These are phyloP conservation scores for Oreochromis tanganicae DNA, from an alignment of 2,113 vertebrate species.

Conservation along the genomic window DNA sequence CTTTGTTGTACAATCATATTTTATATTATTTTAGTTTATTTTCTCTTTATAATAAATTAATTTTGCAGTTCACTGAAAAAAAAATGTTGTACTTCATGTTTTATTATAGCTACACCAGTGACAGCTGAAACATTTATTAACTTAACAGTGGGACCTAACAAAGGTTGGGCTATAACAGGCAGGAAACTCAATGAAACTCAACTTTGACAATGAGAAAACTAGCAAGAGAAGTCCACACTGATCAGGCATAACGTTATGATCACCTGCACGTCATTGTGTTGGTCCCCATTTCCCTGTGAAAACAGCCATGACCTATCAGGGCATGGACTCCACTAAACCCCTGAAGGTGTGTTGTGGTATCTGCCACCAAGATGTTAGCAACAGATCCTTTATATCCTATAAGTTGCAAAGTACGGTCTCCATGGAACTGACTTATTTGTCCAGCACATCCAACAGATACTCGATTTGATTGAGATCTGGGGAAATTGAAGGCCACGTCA, in stretches of 20 bases:
- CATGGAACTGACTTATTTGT: too few relatives aligned
- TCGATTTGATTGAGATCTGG: too few relatives aligned
- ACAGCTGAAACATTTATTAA: background rate
- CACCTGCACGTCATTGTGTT: background rate
- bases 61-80: background rate
- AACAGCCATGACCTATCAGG: too few relatives aligned
- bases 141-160: background rate
- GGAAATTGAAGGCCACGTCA: too few relatives aligned
- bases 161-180: background rate
- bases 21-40: background rate
- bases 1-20: background rate
- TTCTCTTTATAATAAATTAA: background rate
- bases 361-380: too few relatives aligned
- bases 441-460: too few relatives aligned
- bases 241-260: background rate
- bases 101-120: background rate
- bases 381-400: too few relatives aligned
- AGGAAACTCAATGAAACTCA: background rate
- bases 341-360: too few relatives aligned
- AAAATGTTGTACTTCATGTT: background rate
- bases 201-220: background rate
- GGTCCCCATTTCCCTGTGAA: background rate
- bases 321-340: too few relatives aligned
- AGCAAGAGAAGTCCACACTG: fast-evolving
- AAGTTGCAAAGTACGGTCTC: too few relatives aligned